These are phyloP conservation scores for Champsocephalus esox DNA, from an alignment of 2,797 vertebrate genomes.

Conservation along the genomic window DNA sequence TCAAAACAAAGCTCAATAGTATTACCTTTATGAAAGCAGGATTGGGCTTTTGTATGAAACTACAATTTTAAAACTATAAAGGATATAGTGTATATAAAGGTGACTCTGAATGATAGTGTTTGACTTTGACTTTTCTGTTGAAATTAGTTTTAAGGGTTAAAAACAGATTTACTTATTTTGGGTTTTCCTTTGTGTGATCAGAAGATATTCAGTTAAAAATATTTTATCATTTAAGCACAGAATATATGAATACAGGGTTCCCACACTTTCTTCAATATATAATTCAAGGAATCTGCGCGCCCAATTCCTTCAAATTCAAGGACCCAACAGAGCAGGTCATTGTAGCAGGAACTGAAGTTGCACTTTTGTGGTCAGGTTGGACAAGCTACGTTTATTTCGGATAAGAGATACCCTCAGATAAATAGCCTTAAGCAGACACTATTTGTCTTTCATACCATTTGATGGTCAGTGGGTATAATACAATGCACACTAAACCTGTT, in stretches of 20 bases:
- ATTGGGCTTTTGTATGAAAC: too few relatives aligned
- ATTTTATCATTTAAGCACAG: too few relatives aligned
- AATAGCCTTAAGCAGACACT: background rate
- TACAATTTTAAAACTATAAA: too few relatives aligned
- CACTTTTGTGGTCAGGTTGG: background rate
- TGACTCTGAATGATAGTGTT: too few relatives aligned
- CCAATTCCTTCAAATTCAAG: too few relatives aligned
- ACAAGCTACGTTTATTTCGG: background rate
- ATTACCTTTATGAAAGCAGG: background rate
- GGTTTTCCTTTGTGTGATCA: background rate
- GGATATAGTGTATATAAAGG: too few relatives aligned
- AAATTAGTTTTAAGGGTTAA: background rate
- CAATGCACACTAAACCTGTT: background rate
- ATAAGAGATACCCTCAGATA: background rate
- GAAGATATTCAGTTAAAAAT: background rate
- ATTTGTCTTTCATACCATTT: background rate
- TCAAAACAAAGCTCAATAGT: background rate
- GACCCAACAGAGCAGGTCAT: too few relatives aligned
- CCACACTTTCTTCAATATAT: too few relatives aligned
- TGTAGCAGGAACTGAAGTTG: background rate
- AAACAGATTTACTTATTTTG: background rate
- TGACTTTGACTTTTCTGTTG: too few relatives aligned
- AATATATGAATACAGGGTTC: too few relatives aligned
- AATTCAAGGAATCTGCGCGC: too few relatives aligned
- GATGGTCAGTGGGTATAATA: background rate